Conservation (phyloP, 2,113 vertebrate genomes). For the Brienomyrus longianalis region DNA sequence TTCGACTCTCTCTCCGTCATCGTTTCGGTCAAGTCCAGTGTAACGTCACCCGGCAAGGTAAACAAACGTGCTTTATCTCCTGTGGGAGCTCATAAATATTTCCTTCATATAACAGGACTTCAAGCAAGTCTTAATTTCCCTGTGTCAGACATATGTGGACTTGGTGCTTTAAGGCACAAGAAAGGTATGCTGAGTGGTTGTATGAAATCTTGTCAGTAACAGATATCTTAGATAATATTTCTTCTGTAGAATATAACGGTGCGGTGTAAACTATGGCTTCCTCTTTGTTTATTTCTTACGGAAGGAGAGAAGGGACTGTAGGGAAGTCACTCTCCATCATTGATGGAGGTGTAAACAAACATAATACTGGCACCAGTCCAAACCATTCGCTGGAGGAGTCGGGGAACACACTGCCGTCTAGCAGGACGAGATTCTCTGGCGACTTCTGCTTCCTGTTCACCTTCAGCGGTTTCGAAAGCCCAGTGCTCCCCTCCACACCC, state of each 20-base stretch:
- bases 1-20: neutral
- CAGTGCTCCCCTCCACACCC: neutral
- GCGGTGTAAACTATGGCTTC: neutral
- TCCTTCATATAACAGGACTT: neutral
- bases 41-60: neutral
- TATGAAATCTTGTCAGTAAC: neutral
- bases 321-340: slow-evolving; percentile 8
- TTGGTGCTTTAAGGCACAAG: neutral
- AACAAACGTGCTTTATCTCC: neutral
- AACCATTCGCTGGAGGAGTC: neutral
- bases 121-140: neutral
- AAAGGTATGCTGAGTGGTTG: neutral
- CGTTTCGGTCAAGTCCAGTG: neutral
- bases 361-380: neutral
- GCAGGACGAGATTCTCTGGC: neutral
- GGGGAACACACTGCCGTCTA: neutral
- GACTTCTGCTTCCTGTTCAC: neutral
- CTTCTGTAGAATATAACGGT: neutral
- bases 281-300: neutral
- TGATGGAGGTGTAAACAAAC: neutral
- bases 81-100: neutral
- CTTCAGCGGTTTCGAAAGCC: neutral
- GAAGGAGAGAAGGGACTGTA: neutral
- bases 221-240: neutral
- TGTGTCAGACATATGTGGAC: neutral